Percentiles rank a stretch among this genome's conserved stretches.
Conservation (phyloP, 1,140 invertebrate genomes). For the Leptopilina clavipes region DNA sequence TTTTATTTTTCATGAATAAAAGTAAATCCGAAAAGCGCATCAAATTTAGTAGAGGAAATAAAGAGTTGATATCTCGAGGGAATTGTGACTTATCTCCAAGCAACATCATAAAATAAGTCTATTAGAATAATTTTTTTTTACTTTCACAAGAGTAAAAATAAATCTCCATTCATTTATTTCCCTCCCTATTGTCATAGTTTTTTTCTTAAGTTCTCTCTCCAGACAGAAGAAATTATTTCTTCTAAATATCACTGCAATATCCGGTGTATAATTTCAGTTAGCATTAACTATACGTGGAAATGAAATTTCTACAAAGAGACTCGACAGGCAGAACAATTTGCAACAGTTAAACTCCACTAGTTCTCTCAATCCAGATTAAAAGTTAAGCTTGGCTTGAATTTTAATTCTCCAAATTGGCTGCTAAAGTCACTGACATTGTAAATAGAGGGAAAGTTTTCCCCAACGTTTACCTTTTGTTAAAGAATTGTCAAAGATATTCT, state of each 20-base stretch:
- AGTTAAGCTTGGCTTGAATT: conserved; percentile 25
- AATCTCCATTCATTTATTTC: neutral
- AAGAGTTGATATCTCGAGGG: neutral
- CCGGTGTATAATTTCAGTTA: too few species aligned
- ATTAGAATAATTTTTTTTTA: conserved; percentile 1
- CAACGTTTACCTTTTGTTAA: neutral
- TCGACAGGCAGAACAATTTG: neutral
- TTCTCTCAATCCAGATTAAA: conserved; percentile 24
- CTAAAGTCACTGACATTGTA: neutral
- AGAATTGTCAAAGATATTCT: neutral
- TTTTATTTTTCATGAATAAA: conserved; percentile 6
- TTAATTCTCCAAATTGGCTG: conserved; percentile 4
- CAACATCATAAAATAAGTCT: neutral
- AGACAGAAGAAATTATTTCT: too few species aligned
- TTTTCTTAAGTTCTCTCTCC: too few species aligned
- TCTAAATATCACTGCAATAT: too few species aligned
- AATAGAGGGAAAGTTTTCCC: neutral
- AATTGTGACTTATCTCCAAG: neutral
- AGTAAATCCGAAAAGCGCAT: neutral
- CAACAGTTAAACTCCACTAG: conserved; percentile 27
- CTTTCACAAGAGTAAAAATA: conserved; percentile 1
- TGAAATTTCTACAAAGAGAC: neutral
- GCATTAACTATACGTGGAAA: neutral
- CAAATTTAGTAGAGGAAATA: neutral
- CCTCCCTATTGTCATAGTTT: neutral